Conservation (phyloP, 2,113 vertebrate species). For the Climacteris rufus region DNA sequence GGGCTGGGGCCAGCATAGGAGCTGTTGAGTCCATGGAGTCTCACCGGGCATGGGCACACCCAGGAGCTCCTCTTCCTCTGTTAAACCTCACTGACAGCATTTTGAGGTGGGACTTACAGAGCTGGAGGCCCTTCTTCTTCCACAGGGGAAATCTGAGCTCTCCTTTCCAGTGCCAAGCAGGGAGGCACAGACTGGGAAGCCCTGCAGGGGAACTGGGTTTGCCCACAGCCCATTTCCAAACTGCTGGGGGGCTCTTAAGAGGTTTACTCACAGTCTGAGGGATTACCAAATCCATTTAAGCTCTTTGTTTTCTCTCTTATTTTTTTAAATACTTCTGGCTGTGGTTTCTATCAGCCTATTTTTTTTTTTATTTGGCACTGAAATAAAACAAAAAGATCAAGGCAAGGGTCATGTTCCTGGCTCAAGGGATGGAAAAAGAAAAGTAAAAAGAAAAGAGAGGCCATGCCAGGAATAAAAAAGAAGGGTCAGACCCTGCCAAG, state of each 20-base stretch:
- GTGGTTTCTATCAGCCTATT: neutral
- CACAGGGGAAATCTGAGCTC: neutral
- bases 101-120: neutral
- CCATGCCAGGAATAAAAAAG: neutral
- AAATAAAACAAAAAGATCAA: neutral
- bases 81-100: neutral
- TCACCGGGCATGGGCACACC: neutral
- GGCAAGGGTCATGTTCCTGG: neutral
- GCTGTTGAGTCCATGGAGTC: neutral
- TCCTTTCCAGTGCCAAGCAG: fast-evolving
- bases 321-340: neutral
- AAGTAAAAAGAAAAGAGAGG: neutral
- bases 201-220: neutral
- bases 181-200: neutral
- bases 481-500: too few species aligned
- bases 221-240: neutral
- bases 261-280: neutral
- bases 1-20: neutral
- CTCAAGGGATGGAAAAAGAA: neutral
- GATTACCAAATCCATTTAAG: neutral
- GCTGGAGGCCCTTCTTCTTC: neutral
- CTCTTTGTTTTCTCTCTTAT: fast-evolving
- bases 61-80: neutral
- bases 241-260: neutral
- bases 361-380: neutral